Base-by-base conservation (phyloP, 1,140 invertebrate species). In the Megalopta genalis region DNA sequence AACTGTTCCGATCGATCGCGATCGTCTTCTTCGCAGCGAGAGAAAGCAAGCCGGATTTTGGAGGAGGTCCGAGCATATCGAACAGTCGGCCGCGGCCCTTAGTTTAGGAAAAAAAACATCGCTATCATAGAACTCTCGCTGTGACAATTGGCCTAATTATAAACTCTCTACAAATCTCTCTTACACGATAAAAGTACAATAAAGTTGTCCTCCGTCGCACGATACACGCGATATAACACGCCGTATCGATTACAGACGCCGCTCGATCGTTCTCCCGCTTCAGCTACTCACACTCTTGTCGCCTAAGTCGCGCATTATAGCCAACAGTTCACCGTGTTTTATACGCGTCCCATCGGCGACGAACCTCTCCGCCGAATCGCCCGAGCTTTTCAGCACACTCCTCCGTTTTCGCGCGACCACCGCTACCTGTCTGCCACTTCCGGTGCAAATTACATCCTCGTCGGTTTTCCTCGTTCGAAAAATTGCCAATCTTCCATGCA, bases 141-240 rank as follows among this genome's bases (percentile, higher is more conserved):
- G 67, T 63, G 83, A 69, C 80, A 63, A 81, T 74, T 69, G 71
- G 66, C 57, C 70, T 85, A 86, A 85, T n/a, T 85, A 80, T 83
- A 86, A 85, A 86, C 63, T 80, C 73, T 80, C 74, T 85, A 85
- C 85, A 83, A 86, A 86, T 80, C 69, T 80, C 69, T 42, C 73
- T 86, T 77, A 84, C 21, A 72, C 60, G 80, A 80, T 86, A 79
- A 84, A 46, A 86, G 42, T 85, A 86, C 73, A 80, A 75, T 83
- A 62, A 86, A 82, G 63, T 82, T 75, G 46, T 78, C 21, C 60
- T 62, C 70, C 66, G 67, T 77, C 42, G 52, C 42, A 46, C 10
- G 32, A 62, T 72, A 14, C 62, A 25, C 67, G 66, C 75, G 74
- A 82, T 72, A 76, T 54, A n/a, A 74, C 46, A 70, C 73, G 69